Conservation (phyloP, 2,888 invertebrate species). For the Sipha maydis region DNA sequence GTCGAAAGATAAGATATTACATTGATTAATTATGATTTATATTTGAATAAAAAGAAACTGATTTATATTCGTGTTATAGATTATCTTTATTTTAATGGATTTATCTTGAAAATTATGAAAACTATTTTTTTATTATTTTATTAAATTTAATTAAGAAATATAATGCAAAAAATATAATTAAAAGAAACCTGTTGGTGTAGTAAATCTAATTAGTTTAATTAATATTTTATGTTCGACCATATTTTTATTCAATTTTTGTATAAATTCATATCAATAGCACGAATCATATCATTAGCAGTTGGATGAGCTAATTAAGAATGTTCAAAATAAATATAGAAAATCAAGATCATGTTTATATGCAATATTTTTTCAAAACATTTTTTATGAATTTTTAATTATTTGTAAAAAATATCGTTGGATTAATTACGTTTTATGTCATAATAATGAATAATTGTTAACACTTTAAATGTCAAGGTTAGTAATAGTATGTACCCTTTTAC, state of each 20-base stretch:
- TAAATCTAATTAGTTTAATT: neutral
- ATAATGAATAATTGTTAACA: neutral
- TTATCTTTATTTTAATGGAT: neutral
- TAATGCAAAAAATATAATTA: neutral
- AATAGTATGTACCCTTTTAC: slow-evolving; percentile 2
- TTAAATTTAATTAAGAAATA: neutral
- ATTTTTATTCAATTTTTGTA: neutral
- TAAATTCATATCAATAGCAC: neutral
- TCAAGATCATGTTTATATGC: neutral
- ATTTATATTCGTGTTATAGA: neutral
- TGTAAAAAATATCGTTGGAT: neutral
- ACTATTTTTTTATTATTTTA: neutral
- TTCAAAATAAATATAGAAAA: neutral
- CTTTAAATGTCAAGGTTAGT: slow-evolving; percentile 41
- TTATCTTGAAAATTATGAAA: neutral
- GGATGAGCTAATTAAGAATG: neutral
- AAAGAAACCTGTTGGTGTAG: neutral
- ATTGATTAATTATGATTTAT: neutral
- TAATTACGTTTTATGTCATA: neutral
- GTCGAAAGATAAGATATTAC: neutral
- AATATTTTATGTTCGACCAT: neutral
- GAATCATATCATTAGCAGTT: neutral
- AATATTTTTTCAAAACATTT: neutral
- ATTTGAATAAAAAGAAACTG: neutral
- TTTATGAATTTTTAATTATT: neutral